Base-by-base conservation (phyloP, 2,888 invertebrate genomes). In the Hofmannophila pseudospretella region DNA sequence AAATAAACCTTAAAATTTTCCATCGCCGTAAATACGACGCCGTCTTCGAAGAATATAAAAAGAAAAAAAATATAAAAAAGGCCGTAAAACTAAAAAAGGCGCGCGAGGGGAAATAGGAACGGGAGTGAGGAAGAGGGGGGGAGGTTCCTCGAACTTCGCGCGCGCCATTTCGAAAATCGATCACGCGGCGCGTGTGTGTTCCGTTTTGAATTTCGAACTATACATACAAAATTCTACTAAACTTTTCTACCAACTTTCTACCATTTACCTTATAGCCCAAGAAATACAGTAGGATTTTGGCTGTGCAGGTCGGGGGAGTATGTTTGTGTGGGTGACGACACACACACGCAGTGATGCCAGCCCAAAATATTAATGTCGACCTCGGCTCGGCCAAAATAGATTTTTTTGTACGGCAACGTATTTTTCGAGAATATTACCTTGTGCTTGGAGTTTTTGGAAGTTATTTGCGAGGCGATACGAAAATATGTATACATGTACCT, bases 121-220 rank as follows among this genome's bases (percentile, higher is more conserved):
- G 54, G 49, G 49, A 43, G 37, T 8, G 20, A 2, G 49, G n/a
- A n/a, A 36, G 54, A 48, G 44, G 46, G 30, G 38, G n/a, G 23
- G 23, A 23, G 23, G 27, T 57, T 57, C 56, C 57, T 55, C 58
- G 51, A 65, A 67, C 55, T 60, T 59, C 51, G 54, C 53, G 42
- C 40, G 49, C 65, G 64, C 60, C 64, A 58, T 76, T 76, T 82
- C 77, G 67, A 82, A 82, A 82, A 82, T 82, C 82, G 81, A 82
- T 82, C 75, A 72, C 65, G 52, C 61, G 67, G 69, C 78, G 74
- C 74, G 79, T 76, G 77, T 80, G 75, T 80, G 74, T 50, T 68
- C 63, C 60, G 70, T 80, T 79, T 78, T 76, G 77, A 56, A 68
- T 67, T 74, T 72, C 59, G 58, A 69, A 64, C 63, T 57, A 54